Conservation (phyloP, 2,888 invertebrate genomes). For the Athripsodes cinereus region DNA sequence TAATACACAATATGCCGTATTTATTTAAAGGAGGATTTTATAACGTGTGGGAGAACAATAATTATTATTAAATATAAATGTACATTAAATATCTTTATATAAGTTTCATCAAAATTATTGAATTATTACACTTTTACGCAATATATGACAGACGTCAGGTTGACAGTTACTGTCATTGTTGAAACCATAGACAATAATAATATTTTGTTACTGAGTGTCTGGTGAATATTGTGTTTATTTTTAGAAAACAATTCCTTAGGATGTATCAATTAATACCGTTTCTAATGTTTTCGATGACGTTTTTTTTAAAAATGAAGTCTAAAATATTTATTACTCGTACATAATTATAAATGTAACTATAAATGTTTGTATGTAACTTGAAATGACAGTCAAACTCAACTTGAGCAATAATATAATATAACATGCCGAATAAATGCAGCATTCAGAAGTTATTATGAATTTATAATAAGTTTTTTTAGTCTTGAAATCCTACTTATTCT, state of each 20-base stretch:
- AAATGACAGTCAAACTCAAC: constrained; percentile 1
- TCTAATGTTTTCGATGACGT: not conserved
- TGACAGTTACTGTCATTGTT: too few species aligned
- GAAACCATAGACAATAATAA: too few species aligned
- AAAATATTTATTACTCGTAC: not conserved
- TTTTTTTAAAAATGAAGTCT: not conserved
- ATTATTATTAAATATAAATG: too few species aligned
- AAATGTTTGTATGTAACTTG: not conserved
- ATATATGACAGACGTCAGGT: too few species aligned
- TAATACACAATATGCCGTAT: too few species aligned
- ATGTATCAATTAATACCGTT: not conserved
- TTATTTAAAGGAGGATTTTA: too few species aligned
- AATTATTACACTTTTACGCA: too few species aligned
- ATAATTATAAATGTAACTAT: not conserved
- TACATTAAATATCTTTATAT: too few species aligned
- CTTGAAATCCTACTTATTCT: not conserved
- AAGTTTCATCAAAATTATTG: too few species aligned
- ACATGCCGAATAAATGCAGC: not conserved
- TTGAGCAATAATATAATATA: constrained; percentile 3
- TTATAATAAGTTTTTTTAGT: not conserved
- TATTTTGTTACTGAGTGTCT: too few species aligned
- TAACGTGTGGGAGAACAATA: too few species aligned
- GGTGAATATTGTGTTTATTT: too few species aligned
- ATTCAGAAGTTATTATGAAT: not conserved
- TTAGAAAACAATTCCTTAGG: constrained; percentile 1